phyloP scores from a whole-genome alignment of 2,888 invertebrate species.

The Meliscaeva auricollis region DNA sequence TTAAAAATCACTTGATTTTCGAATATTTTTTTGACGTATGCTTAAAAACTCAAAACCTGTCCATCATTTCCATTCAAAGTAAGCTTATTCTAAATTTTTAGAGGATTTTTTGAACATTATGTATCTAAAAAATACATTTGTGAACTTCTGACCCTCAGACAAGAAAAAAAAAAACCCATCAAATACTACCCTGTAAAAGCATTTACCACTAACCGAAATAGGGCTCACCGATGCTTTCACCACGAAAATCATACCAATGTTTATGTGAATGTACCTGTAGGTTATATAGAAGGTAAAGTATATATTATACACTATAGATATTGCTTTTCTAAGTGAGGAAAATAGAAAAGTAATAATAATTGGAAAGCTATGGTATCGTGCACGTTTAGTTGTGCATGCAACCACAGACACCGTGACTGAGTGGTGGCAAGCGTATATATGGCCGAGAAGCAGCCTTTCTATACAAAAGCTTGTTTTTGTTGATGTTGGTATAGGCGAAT shows the following conservation, averaged over 20 bases:
- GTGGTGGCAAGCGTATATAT: slow-evolving; percentile 18
- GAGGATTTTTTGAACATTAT: too few species aligned
- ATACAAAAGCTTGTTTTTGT: slow-evolving; percentile 43
- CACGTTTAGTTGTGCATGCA: slow-evolving; percentile 64
- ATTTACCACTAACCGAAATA: slow-evolving; percentile 23
- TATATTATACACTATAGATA: neutral
- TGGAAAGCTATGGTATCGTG: slow-evolving; percentile 56
- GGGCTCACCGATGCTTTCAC: neutral
- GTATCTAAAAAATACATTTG: too few species aligned
- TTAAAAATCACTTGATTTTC: too few species aligned
- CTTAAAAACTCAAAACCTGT: too few species aligned
- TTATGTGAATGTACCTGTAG: neutral
- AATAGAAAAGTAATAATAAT: slow-evolving; percentile 68
- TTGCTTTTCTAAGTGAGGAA: slow-evolving; percentile 17
- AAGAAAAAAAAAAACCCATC: too few species aligned
- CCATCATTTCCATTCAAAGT: too few species aligned
- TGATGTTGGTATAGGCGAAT: slow-evolving; percentile 24
- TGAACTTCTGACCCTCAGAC: too few species aligned
- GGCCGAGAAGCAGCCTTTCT: slow-evolving; percentile 30
- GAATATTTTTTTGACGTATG: too few species aligned
- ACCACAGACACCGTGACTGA: slow-evolving; percentile 48
- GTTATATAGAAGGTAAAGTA: neutral
- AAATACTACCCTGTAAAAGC: neutral
- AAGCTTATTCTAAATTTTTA: too few species aligned
- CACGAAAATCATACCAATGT: neutral